Evolutionary conservation across 2,113 vertebrate species (phyloP).

Genomic region (Anthoscopus minutus): DNA sequence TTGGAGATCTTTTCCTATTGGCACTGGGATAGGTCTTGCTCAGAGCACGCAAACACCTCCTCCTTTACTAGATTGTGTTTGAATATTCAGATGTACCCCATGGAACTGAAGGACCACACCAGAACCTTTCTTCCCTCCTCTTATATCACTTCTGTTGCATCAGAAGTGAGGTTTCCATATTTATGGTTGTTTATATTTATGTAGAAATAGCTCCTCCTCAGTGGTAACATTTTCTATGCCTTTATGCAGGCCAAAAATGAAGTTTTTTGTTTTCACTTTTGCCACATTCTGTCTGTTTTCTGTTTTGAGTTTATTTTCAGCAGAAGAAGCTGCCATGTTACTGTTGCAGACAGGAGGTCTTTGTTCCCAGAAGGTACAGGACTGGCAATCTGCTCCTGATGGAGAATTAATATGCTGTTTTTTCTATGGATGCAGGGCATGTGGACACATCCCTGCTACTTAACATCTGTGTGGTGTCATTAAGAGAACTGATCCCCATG

Average conservation of each 20-base stretch:
- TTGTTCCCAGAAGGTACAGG: not conserved
- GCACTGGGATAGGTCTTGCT: not conserved
- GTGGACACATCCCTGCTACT: not conserved
- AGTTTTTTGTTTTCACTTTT: not conserved
- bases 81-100: not conserved
- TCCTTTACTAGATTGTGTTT: not conserved
- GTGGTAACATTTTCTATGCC: not conserved
- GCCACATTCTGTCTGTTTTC: not conserved
- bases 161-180: not conserved
- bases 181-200: not conserved
- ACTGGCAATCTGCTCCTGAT: not conserved
- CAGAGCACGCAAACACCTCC: not conserved
- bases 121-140: not conserved
- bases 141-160: not conserved
- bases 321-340: not conserved
- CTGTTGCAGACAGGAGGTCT: not conserved
- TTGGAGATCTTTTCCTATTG: not conserved
- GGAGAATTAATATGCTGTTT: not conserved
- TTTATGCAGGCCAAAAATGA: not conserved
- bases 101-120: not conserved
- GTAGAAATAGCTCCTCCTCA: not conserved
- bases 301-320: not conserved
- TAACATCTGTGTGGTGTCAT: fast-evolving
- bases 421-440: not conserved
- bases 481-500: not conserved